Conservation (phyloP, 1,140 invertebrate species). For the Apis cerana region DNA sequence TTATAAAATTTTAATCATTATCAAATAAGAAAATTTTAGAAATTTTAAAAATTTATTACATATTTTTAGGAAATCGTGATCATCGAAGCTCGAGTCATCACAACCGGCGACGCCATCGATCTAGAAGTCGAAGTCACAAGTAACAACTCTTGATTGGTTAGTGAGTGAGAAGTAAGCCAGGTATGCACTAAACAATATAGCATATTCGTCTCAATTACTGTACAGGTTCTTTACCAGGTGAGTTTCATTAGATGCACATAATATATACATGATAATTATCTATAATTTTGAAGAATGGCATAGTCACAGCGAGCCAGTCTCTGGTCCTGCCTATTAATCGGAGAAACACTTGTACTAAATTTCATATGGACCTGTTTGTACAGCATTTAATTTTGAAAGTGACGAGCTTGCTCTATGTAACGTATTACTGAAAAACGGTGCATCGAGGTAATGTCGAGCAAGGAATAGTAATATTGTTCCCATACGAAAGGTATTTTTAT, state of each 20-base stretch:
- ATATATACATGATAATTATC: constrained; percentile 76
- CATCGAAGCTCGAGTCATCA: constrained; percentile 77
- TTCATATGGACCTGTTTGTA: constrained; percentile 60
- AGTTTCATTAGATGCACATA: constrained; percentile 80
- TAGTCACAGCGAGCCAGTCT: constrained; percentile 65
- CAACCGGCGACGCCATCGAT: constrained; percentile 78
- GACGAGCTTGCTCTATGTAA: constrained; percentile 59
- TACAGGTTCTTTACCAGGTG: constrained; percentile 80
- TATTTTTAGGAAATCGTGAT: constrained; percentile 73
- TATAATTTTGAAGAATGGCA: constrained; percentile 71
- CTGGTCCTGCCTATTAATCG: constrained; percentile 57
- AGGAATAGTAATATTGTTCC: constrained; percentile 53
- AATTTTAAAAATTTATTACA: too few relatives aligned
- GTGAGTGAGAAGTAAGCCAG: constrained; percentile 80
- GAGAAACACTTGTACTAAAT: constrained; percentile 60
- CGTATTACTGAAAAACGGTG: constrained; percentile 50
- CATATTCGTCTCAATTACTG: constrained; percentile 81
- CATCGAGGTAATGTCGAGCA: constrained; percentile 50
- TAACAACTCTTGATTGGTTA: constrained; percentile 82
- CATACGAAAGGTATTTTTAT: constrained; percentile 56
- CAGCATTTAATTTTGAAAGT: constrained; percentile 61
- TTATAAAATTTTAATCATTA: constrained; percentile 4
- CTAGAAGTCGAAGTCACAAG: constrained; percentile 81
- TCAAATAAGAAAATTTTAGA: too few relatives aligned
- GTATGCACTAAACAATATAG: constrained; percentile 80